phyloP scores from a whole-genome alignment of 2,888 invertebrate species.

The Caradrina kadenii region DNA sequence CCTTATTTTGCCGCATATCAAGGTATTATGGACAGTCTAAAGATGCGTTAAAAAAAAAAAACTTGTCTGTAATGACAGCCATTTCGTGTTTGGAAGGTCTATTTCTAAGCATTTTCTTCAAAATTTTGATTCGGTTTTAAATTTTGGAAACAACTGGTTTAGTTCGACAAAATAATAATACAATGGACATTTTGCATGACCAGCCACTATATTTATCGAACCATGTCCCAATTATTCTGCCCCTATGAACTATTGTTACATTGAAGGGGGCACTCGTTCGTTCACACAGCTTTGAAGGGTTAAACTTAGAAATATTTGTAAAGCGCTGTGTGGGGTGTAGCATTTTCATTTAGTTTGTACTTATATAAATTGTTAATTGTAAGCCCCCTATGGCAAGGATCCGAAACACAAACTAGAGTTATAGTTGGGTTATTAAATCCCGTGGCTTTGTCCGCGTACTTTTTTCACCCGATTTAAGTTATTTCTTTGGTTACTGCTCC shows the following conservation, averaged over 20 bases:
- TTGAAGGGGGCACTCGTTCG: not conserved
- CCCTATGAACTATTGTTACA: constrained; percentile 8
- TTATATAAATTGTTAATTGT: too few species aligned
- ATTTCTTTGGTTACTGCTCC: too few species aligned
- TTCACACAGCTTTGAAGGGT: not conserved
- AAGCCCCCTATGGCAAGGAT: not conserved
- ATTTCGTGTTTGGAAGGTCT: not conserved
- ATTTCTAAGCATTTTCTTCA: not conserved
- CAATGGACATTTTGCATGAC: not conserved
- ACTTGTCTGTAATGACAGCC: constrained; percentile 21
- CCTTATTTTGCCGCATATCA: not conserved
- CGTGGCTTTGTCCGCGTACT: too few species aligned
- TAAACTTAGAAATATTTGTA: not conserved
- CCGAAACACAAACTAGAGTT: too few species aligned
- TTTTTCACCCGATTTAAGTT: too few species aligned
- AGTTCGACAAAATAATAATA: not conserved
- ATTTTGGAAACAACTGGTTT: not conserved
- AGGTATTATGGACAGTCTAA: not conserved
- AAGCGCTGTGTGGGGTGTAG: constrained; percentile 2
- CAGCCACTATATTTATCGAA: not conserved
- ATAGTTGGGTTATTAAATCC: too few species aligned
- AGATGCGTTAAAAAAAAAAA: constrained; percentile 14
- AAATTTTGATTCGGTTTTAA: not conserved
- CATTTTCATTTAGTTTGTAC: constrained; percentile 3
- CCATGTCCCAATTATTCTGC: constrained; percentile 1